Percentiles rank a stretch among this genome's conserved stretches.
Evolutionary conservation across 92 coral and sea anemone genomes (phyloP).

Genomic region (Palythoa grandiflora): DNA sequence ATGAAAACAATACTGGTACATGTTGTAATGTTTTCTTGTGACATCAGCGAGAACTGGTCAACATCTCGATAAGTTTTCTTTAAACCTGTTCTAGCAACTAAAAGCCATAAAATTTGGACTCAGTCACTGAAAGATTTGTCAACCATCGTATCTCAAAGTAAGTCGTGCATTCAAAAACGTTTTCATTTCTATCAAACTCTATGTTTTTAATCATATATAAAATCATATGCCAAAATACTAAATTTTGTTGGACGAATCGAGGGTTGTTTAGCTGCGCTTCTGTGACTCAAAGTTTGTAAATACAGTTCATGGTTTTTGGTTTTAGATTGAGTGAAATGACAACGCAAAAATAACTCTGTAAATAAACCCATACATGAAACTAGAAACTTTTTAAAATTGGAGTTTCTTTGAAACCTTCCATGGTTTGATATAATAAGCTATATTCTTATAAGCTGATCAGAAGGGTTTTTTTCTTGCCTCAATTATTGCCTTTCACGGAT

Average conservation of each 20-base stretch:
- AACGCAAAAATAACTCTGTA: neutral
- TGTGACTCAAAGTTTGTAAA: neutral
- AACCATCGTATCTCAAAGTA: neutral
- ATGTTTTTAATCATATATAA: neutral
- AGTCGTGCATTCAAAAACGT: neutral
- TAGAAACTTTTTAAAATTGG: neutral
- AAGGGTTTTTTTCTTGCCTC: too few species aligned
- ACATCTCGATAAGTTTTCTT: neutral
- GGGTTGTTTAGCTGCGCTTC: neutral
- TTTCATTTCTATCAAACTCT: neutral
- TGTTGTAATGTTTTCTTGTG: constrained; percentile 2
- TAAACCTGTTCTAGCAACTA: neutral
- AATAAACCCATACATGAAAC: neutral
- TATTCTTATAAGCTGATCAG: too few species aligned
- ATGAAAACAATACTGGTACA: constrained; percentile 8
- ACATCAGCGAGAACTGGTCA: neutral
- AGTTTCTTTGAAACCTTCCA: neutral
- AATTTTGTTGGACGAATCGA: neutral
- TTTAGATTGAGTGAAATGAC: neutral
- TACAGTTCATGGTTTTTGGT: neutral
- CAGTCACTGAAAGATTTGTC: neutral
- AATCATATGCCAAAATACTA: neutral
- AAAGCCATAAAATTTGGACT: neutral
- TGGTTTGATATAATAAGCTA: neutral
- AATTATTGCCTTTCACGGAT: too few species aligned